Evolutionary conservation across 2,797 vertebrate genomes (phyloP), one percentile per base, ranked within the genome.

Genomic region (Gobionotothen gibberifrons): DNA sequence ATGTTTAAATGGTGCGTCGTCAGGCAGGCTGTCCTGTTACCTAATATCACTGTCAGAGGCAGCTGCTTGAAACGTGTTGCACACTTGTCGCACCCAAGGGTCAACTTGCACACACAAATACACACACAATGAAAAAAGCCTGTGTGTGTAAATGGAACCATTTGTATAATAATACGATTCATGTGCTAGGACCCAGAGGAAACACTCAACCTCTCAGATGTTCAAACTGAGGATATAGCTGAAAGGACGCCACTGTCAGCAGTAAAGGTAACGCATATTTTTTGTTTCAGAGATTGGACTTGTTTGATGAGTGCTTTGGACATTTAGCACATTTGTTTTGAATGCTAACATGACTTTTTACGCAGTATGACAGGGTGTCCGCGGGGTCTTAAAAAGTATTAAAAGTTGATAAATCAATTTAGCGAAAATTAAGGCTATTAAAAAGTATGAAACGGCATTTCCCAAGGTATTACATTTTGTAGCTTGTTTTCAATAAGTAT

Each of bases 141-240:
- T 59, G 14, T 53, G 10, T 70, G 17, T 72, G 26, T 44, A 32
- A 10, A 15, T 49, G 46, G 55, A 46, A 46, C 64, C 11, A 16
- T 71, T 66, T 36, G 47, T 74, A 11, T 83, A 57, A 73, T 79
- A 47, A 59, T 74, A 5, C 8, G 8, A 22, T 54, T 64, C 11
- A 22, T 71, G 22, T 81, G 51, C 66, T 75, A 95, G 94, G 93
- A 94, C 64, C 90, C 81, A 39, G 93, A 91, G 13, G 92, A 93
- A 16, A 89, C 74, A 0, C 17, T 86, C 5, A 40, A 4, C 0
- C 1, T 56, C 65, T 48, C 76, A 60, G 72, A 85, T 58, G 53
- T 56, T 16, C 72, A 67, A 47, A 46, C 22, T 47, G 76, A 87
- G 52, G 76, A 78, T 16, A 10, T 19, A 9, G 22, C 55, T 22